Evolutionary conservation across 1,140 invertebrate genomes (phyloP).

Genomic region (Agrilus planipennis): DNA sequence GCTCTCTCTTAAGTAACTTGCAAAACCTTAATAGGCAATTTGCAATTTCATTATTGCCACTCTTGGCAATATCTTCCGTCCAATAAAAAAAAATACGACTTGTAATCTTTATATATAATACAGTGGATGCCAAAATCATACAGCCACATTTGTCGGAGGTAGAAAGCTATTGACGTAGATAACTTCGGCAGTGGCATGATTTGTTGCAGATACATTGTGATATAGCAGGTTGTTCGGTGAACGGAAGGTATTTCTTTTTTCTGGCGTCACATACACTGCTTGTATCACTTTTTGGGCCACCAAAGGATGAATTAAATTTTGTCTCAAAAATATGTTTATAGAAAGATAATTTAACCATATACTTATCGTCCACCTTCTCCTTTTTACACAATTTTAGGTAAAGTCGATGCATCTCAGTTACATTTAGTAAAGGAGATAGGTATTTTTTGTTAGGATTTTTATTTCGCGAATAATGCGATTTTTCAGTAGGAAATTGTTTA

Average conservation of each 20-base stretch:
- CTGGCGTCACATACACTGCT: constrained; percentile 13
- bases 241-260: not conserved
- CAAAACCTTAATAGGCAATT: constrained; percentile 7
- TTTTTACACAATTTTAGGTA: constrained; percentile 11
- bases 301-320: constrained; percentile 21
- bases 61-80: constrained; percentile 11
- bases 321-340: constrained; percentile 16
- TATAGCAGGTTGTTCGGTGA: constrained; percentile 10
- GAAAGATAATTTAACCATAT: constrained; percentile 8
- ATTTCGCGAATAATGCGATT: too few relatives aligned
- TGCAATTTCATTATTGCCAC: constrained; percentile 8
- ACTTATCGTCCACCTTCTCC: constrained; percentile 7
- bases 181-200: constrained; percentile 17
- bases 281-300: constrained; percentile 20
- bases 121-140: constrained; percentile 14
- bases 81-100: constrained; percentile 10
- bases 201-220: constrained; percentile 22
- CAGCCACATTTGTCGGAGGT: constrained; percentile 18
- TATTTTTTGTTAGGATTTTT: too few relatives aligned
- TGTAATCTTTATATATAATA: not conserved
- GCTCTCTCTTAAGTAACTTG: not conserved
- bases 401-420: too few relatives aligned
- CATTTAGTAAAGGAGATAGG: too few relatives aligned
- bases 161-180: constrained; percentile 20
- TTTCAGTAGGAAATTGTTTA: too few relatives aligned